Base-by-base conservation (phyloP, 1,140 invertebrate genomes). In the Drosophila nigromelanica region DNA sequence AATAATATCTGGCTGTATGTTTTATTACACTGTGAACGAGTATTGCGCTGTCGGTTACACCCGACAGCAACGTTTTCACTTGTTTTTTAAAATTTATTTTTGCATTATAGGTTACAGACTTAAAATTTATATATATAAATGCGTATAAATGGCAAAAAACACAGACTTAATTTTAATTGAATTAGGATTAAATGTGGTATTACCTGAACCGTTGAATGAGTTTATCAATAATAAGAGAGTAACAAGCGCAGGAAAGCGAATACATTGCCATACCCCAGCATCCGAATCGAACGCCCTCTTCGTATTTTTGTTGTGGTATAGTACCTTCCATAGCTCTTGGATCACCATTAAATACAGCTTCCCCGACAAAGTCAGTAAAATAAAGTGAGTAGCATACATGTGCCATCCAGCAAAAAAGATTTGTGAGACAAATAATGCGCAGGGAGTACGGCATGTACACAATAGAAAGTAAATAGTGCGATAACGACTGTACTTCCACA, bases 211-310 rank as follows among this genome's bases (percentile, higher is more conserved):
- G 94, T 79, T 96, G 93, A 45, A 99, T 97, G 4, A 99, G 93
- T 87, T 94, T 96, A 90, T 99, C 98, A 40, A 99, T 98, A 30
- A 96, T 90, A 33, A 97, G 93, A 0, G 98, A 99, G 92, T 99
- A 99, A 78, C 96, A 95, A 2, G 98, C 96, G 91, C 98, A 99
- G 0, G 97, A 98, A 5, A 99, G 90, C 0, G 98, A 99, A 91
- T 99, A 99, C 94, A 99, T 95, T 0, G 97, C 96, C 98, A 99
- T 99, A 43, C 97, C 98, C 95, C 97, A 98, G 78, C 98, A 99
- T 12, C 98, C 98, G 86, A 99, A 98, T 35, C 98, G 93, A 0
- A 99, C 97, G 1, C 98, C 98, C 37, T 96, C 95, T 92, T 98
- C 97, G 80, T 99, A 99, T 1, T 94, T 80, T 21, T 93, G 92